These are phyloP conservation scores for Noctuana brunneofusca DNA, from an alignment of 2,888 invertebrate genomes.

Conservation along the genomic window DNA sequence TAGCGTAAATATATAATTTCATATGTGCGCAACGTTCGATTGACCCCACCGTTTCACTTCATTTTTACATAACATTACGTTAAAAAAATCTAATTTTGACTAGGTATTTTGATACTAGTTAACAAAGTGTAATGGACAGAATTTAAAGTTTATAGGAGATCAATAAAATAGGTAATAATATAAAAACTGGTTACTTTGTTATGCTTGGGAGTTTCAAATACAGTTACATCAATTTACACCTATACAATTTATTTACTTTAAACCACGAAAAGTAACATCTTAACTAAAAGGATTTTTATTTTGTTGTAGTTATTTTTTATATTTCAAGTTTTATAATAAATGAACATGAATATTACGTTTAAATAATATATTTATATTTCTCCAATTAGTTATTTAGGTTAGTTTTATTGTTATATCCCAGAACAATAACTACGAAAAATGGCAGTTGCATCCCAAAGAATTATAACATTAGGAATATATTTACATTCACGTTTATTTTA, in stretches of 20 bases:
- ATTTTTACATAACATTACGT: too few species aligned
- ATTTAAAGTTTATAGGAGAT: constrained; percentile 1
- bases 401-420: constrained; percentile 4
- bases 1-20: too few species aligned
- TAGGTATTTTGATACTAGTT: too few species aligned
- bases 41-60: too few species aligned
- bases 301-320: not conserved
- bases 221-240: not conserved
- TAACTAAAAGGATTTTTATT: not conserved
- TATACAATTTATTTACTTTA: constrained; percentile 1
- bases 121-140: not conserved
- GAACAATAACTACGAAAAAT: constrained; percentile 42
- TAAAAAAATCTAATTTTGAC: too few species aligned
- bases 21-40: too few species aligned
- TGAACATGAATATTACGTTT: not conserved
- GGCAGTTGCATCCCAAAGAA: constrained; percentile 43
- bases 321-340: too few species aligned
- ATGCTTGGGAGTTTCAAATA: constrained; percentile 16
- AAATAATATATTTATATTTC: not conserved
- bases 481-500: constrained; percentile 42
- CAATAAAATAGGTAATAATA: not conserved
- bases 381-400: not conserved
- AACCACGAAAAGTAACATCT: constrained; percentile 7
- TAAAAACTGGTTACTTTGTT: constrained; percentile 15
- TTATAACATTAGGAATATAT: constrained; percentile 42